Percentiles rank a stretch among this genome's conserved stretches.
These are phyloP conservation scores for Lasioglossum pauxillum DNA, from an alignment of 2,888 invertebrate species.

Conservation along the genomic window DNA sequence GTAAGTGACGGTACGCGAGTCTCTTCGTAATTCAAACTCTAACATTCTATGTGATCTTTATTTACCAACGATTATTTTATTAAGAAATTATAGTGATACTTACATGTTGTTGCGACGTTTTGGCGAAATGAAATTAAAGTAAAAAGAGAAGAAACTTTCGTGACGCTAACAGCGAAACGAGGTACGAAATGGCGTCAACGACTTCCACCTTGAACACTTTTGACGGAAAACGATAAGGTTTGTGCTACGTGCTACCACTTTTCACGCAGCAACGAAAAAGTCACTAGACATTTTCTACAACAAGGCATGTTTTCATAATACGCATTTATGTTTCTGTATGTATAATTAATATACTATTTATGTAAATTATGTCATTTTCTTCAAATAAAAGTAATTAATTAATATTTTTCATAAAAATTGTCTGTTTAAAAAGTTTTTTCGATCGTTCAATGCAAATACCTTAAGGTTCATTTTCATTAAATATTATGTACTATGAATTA, in stretches of 20 bases:
- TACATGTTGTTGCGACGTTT: constrained; percentile 65
- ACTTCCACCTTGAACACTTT: constrained; percentile 62
- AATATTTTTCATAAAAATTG: background rate
- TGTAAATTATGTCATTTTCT: background rate
- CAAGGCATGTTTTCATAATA: constrained; percentile 32
- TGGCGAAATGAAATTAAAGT: constrained; percentile 66
- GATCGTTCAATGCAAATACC: background rate
- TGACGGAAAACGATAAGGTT: constrained; percentile 48
- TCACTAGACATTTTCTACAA: constrained; percentile 37
- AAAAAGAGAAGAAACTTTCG: constrained; percentile 58
- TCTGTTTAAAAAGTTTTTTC: background rate
- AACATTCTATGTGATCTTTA: constrained; percentile 14
- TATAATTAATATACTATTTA: background rate
- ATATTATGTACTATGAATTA: background rate
- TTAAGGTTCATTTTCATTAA: background rate
- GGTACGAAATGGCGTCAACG: constrained; percentile 72
- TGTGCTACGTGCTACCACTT: constrained; percentile 35
- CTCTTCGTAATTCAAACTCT: constrained; percentile 13
- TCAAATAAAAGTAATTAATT: background rate
- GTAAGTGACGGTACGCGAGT: constrained; percentile 28
- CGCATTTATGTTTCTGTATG: background rate
- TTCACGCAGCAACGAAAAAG: constrained; percentile 21
- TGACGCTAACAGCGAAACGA: constrained; percentile 65
- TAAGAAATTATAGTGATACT: constrained; percentile 44
- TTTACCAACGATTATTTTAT: constrained; percentile 22